A percentile compares a stretch with the other conserved stretches of the same genome.
Evolutionary conservation across 2,797 vertebrate genomes (phyloP).

Genomic region (Mus caroli): DNA sequence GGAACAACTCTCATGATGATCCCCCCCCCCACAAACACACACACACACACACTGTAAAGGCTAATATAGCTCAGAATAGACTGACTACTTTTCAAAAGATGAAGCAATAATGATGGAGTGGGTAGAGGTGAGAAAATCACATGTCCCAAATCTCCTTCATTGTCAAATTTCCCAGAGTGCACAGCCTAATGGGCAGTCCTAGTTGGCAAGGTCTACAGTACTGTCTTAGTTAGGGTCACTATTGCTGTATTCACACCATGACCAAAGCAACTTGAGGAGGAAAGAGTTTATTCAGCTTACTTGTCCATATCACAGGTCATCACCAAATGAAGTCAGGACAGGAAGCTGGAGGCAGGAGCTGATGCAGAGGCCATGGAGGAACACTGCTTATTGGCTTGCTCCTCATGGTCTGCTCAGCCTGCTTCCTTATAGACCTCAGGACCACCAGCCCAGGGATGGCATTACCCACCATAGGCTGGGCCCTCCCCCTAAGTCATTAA

Average conservation of each 20-base stretch:
- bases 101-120: neutral
- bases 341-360: neutral
- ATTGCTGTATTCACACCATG: neutral
- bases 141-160: neutral
- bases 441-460: neutral
- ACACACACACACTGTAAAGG: neutral
- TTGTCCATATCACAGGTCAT: neutral
- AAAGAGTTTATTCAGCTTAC: neutral
- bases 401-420: neutral
- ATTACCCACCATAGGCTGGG: neutral
- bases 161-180: neutral
- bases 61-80: neutral
- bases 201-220: neutral
- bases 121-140: neutral
- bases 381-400: neutral
- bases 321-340: neutral
- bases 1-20: neutral
- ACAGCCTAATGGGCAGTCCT: neutral
- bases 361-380: neutral
- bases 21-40: neutral
- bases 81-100: neutral
- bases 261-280: neutral
- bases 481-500: neutral
- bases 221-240: neutral
- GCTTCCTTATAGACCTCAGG: neutral